A percentile compares a stretch with the other conserved stretches of the same genome.
phyloP scores from a whole-genome alignment of 2,888 invertebrate genomes.

The Macaria notata region DNA sequence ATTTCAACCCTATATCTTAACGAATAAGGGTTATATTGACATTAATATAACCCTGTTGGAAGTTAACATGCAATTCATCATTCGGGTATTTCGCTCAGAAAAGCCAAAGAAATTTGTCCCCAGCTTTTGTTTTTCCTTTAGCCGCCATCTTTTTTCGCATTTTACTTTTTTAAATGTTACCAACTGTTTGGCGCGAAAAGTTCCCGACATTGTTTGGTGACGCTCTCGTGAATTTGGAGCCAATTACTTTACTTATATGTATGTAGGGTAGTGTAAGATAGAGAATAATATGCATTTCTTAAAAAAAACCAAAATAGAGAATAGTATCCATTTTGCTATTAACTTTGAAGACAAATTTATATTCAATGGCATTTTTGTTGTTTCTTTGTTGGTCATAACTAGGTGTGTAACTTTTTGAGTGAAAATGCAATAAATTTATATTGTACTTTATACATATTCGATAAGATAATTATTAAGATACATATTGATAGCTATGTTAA shows the following conservation, averaged over 20 bases:
- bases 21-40: slow-evolving; percentile 1
- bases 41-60: background rate
- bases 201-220: slow-evolving; percentile 71
- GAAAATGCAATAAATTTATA: too few relatives aligned
- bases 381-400: too few relatives aligned
- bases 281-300: background rate
- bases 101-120: slow-evolving; percentile 77
- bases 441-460: too few relatives aligned
- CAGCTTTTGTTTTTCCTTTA: slow-evolving; percentile 49
- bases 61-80: slow-evolving; percentile 15
- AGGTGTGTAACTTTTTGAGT: too few relatives aligned
- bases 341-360: too few relatives aligned
- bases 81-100: slow-evolving; percentile 51
- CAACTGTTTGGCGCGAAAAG: slow-evolving; percentile 68
- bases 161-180: slow-evolving; percentile 48
- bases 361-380: too few relatives aligned
- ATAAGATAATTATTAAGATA: too few relatives aligned
- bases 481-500: too few relatives aligned
- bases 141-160: slow-evolving; percentile 44
- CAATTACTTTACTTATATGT: slow-evolving; percentile 61
- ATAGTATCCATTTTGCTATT: too few relatives aligned
- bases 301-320: too few relatives aligned
- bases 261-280: slow-evolving; percentile 14
- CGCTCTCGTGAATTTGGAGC: slow-evolving; percentile 65
- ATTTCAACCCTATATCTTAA: slow-evolving; percentile 4